These are phyloP conservation scores for Drosophila serrata DNA, from an alignment of 1,140 invertebrate genomes.

Conservation along the genomic window DNA sequence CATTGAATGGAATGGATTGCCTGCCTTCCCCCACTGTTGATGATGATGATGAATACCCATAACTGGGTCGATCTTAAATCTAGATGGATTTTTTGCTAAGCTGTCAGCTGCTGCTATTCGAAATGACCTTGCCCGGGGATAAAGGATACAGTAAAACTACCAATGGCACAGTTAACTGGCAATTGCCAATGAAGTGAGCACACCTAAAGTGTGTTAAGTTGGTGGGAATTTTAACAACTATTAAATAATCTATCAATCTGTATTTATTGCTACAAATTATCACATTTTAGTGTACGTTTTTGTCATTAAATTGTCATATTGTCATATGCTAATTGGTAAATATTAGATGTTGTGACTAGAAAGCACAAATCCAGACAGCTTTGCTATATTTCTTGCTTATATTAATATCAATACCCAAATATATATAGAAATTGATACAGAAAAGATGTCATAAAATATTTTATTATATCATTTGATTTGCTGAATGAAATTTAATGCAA, in stretches of 20 bases:
- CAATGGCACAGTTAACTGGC: background rate
- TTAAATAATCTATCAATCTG: background rate
- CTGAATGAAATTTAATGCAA: conserved; percentile 62
- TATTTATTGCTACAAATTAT: background rate
- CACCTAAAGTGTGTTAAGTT: conserved; percentile 23
- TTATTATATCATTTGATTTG: conserved; percentile 50
- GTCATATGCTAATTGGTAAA: background rate
- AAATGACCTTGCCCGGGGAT: conserved; percentile 35
- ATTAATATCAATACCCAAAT: background rate
- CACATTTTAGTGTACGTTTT: background rate
- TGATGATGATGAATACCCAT: conserved; percentile 43
- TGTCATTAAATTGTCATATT: background rate
- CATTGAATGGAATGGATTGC: conserved; percentile 24
- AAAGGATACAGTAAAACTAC: conserved; percentile 21
- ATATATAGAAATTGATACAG: background rate
- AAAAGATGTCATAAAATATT: conserved; percentile 46
- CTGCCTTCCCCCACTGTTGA: conserved; percentile 13
- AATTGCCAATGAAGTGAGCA: conserved; percentile 27
- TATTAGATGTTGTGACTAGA: background rate
- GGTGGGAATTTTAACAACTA: conserved; percentile 8
- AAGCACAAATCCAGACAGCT: background rate
- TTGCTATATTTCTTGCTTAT: no score
- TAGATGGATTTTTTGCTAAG: conserved; percentile 30
- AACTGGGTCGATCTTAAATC: conserved; percentile 45
- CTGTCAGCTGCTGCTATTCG: conserved; percentile 9